These are phyloP conservation scores for Tetramorium alpestre DNA, from an alignment of 1,140 invertebrate genomes.

Conservation along the genomic window DNA sequence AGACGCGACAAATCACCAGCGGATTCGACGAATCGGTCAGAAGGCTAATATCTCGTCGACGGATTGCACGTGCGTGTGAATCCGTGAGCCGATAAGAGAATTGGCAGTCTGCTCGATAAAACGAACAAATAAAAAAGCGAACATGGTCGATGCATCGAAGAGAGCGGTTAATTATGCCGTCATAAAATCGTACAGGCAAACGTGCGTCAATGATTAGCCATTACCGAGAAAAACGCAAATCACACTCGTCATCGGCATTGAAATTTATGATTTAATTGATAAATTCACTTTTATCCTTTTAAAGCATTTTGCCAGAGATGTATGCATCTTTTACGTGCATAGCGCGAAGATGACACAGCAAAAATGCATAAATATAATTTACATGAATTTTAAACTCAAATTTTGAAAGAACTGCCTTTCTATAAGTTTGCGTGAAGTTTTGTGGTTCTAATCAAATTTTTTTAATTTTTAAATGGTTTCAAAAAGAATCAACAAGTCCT, in stretches of 20 bases:
- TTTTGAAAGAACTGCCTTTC: neutral
- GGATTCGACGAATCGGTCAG: conserved; percentile 3
- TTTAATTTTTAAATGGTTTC: neutral
- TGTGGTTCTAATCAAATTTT: neutral
- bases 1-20: neutral
- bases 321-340: neutral
- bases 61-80: neutral
- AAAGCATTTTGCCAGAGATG: neutral
- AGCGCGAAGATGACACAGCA: neutral
- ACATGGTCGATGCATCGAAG: neutral
- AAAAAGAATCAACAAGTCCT: neutral
- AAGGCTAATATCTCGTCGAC: neutral
- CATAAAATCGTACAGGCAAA: neutral
- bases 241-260: neutral
- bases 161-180: neutral
- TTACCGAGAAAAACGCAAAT: neutral
- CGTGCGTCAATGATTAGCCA: neutral
- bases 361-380: neutral
- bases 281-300: neutral
- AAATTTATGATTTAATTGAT: neutral
- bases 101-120: neutral
- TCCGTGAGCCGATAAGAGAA: conserved; percentile 10
- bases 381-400: neutral
- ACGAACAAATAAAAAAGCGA: neutral
- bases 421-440: neutral